phyloP scores from a whole-genome alignment of 2,888 invertebrate species.

The Acrobasis consociella region DNA sequence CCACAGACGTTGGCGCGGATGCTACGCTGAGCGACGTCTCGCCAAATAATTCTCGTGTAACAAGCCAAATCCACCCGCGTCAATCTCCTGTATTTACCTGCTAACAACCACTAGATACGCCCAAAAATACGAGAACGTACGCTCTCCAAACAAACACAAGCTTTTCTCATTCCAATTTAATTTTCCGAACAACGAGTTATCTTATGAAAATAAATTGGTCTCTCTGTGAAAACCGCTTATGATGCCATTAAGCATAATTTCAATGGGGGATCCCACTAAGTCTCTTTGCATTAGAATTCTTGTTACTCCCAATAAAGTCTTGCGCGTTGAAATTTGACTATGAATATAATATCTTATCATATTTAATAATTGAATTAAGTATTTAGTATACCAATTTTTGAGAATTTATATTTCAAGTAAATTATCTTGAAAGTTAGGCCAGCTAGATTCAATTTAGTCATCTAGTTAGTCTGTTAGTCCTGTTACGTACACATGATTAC shows the following conservation, averaged over 20 bases:
- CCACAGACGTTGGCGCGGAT: conserved; percentile 59
- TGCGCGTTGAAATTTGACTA: conserved; percentile 40
- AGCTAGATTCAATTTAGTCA: neutral
- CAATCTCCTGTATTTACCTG: conserved; percentile 15
- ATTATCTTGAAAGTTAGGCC: neutral
- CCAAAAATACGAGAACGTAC: conserved; percentile 2
- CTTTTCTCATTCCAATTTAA: conserved; percentile 45
- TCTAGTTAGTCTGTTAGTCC: neutral
- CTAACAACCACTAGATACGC: neutral
- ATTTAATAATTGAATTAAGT: conserved; percentile 23
- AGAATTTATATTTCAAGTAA: neutral
- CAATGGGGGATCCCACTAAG: conserved; percentile 44
- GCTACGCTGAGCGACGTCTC: conserved; percentile 50
- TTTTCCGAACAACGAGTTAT: conserved; percentile 52
- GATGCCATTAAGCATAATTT: conserved; percentile 55
- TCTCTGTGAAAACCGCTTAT: conserved; percentile 55
- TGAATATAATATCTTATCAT: conserved; percentile 26
- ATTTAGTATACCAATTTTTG: conserved; percentile 20
- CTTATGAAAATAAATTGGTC: conserved; percentile 59
- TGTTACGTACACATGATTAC: conserved; percentile 4
- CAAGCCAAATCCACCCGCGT: conserved; percentile 31
- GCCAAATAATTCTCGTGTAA: conserved; percentile 40
- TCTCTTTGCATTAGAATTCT: conserved; percentile 44
- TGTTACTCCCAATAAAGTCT: conserved; percentile 50
- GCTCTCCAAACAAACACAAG: conserved; percentile 5